Percentiles rank a stretch among this genome's conserved stretches.
phyloP scores from a whole-genome alignment of 2,888 invertebrate genomes.

The Seladonia tumulorum region DNA sequence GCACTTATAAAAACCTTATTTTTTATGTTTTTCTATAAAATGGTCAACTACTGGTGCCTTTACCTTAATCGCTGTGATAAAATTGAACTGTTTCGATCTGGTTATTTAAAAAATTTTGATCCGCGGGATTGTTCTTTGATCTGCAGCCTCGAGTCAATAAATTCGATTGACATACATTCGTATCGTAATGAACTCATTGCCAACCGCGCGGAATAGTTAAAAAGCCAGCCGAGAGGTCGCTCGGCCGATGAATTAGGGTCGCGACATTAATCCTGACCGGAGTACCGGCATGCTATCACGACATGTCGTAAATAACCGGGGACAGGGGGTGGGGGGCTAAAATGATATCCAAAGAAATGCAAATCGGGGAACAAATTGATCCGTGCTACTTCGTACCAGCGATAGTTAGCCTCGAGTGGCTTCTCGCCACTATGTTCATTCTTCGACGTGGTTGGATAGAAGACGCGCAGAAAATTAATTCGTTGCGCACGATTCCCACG shows the following conservation, averaged over 20 bases:
- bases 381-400: constrained; percentile 71
- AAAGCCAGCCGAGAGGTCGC: constrained; percentile 34
- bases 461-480: constrained; percentile 36
- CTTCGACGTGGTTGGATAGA: constrained; percentile 11
- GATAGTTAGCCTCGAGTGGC: constrained; percentile 33
- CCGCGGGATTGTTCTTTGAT: too few relatives aligned
- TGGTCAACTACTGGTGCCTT: too few relatives aligned
- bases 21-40: too few relatives aligned
- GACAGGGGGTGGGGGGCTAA: constrained; percentile 25
- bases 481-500: neutral
- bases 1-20: too few relatives aligned
- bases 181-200: constrained; percentile 26
- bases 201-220: constrained; percentile 13
- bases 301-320: constrained; percentile 71
- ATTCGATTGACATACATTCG: neutral
- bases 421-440: constrained; percentile 25
- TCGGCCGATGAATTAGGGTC: constrained; percentile 60
- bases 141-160: constrained; percentile 12
- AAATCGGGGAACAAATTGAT: constrained; percentile 73
- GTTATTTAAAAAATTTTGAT: too few relatives aligned
- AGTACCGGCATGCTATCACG: constrained; percentile 66
- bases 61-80: too few relatives aligned
- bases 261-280: constrained; percentile 59
- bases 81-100: too few relatives aligned
- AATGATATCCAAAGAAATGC: constrained; percentile 60